phyloP scores from a whole-genome alignment of 1,140 invertebrate species.

The Hyles euphorbiae region DNA sequence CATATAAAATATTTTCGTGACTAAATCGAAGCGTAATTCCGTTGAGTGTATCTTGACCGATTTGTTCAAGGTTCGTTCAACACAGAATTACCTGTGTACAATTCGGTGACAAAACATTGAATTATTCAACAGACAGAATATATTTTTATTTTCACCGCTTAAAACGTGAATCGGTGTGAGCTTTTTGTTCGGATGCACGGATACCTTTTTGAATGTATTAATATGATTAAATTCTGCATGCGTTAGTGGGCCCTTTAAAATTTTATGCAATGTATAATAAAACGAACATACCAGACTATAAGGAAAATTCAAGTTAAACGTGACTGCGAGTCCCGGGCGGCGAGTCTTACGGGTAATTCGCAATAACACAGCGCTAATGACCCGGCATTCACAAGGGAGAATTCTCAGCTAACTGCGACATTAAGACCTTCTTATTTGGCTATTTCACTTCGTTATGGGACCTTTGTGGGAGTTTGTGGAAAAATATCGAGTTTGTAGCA shows the following conservation, averaged over 20 bases:
- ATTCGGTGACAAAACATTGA: conserved; percentile 1
- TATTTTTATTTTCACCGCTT: conserved; percentile 1
- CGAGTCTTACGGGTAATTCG: conserved; percentile 50
- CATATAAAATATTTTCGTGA: no score
- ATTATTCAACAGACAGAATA: conserved; percentile 2
- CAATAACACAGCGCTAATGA: conserved; percentile 69
- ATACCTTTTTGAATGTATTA: conserved; percentile 27
- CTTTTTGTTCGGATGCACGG: conserved; percentile 21
- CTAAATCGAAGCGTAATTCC: no score
- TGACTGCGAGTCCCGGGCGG: conserved; percentile 33
- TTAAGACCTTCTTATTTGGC: conserved; percentile 71
- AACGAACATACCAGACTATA: conserved; percentile 30
- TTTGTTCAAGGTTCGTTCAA: conserved; percentile 2
- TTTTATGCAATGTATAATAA: conserved; percentile 24
- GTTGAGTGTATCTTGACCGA: conserved; percentile 2
- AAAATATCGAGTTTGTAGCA: conserved; percentile 34
- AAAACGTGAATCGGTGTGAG: neutral
- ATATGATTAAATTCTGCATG: conserved; percentile 33
- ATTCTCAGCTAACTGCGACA: conserved; percentile 66
- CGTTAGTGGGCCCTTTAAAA: conserved; percentile 29
- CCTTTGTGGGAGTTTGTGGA: conserved; percentile 35
- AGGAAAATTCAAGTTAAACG: conserved; percentile 56
- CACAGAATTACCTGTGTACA: conserved; percentile 2
- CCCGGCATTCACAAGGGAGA: conserved; percentile 60
- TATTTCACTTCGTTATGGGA: conserved; percentile 64